Base-by-base conservation (phyloP, 2,888 invertebrate species). In the Hirtodrosophila trivittata region DNA sequence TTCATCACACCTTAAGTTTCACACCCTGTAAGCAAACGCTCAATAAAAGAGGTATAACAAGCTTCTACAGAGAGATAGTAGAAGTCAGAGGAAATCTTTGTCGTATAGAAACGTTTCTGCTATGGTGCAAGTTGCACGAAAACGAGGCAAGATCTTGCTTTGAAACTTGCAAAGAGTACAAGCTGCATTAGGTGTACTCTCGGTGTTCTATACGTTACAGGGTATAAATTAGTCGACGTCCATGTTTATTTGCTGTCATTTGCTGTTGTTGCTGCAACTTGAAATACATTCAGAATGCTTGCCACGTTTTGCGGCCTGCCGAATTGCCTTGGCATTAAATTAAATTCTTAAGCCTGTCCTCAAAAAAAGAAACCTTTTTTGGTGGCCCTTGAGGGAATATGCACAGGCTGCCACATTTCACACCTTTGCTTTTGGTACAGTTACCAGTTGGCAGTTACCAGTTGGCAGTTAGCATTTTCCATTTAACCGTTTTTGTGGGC, bases 271-370 rank as follows among this genome's bases (percentile, higher is more conserved):
- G 26, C 49, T 49, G 49, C 47, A 42, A 46, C 46, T 46, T 39
- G 45, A 63, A 76, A 75, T 57, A 73, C 73, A 77, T 80, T 77
- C 73, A 65, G 78, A 76, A 77, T 77, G 70, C 77, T 59, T 67
- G 70, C 76, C 80, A 77, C 80, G 80, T 77, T 65, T 66, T 65
- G 56, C 58, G 63, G 65, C 71, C 71, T 63, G 57, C 67, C 68
- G 74, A 80, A 80, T 76, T 73, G 76, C 65, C 80, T 74, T 70
- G 80, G 71, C 66, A 78, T 78, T 74, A 77, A 74, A 74, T 76
- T 74, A 80, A 77, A 80, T 66, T 71, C 67, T 73, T 67, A 60
- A 65, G 57, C 52, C 55, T 58, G 57, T 58, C 54, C 52, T 55
- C 35, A 28, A 32, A n/a, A 18, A 10, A 45, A 10, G 18, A 50